These are phyloP conservation scores for Lichenostomus cassidix DNA, from an alignment of 2,113 vertebrate genomes.

Conservation along the genomic window DNA sequence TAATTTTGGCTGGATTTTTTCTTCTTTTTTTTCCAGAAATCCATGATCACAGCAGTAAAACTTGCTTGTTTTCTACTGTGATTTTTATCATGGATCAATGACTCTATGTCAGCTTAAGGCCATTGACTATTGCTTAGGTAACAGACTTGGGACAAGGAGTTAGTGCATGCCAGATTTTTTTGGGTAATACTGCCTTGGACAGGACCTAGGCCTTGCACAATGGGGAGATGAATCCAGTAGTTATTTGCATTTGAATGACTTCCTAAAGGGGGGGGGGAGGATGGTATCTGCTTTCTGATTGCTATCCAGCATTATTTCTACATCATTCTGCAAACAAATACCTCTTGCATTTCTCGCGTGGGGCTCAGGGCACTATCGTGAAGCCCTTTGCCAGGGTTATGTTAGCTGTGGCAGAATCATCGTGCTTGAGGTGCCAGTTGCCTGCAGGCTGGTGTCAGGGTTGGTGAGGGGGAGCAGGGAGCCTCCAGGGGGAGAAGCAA, in stretches of 20 bases:
- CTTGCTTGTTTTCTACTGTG: slow-evolving; percentile 35
- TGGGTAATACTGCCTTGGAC: background rate
- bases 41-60: slow-evolving; percentile 36
- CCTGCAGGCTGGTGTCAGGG: background rate
- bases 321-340: slow-evolving; percentile 1
- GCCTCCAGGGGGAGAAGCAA: background rate
- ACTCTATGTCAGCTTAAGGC: slow-evolving; percentile 29
- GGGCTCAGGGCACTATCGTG: background rate
- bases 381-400: background rate
- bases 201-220: background rate
- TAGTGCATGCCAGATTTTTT: background rate
- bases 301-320: slow-evolving; percentile 18
- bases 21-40: background rate
- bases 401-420: background rate
- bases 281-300: background rate
- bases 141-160: background rate
- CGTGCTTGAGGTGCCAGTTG: background rate
- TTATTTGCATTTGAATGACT: slow-evolving; percentile 21
- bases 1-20: slow-evolving; percentile 36
- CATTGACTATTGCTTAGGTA: background rate
- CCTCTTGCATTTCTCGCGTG: background rate
- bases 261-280: background rate
- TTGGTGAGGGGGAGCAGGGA: background rate
- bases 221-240: background rate
- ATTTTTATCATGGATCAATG: slow-evolving; percentile 31